Conservation (phyloP, 2,797 vertebrate species). For the Muscicapa comitata region DNA sequence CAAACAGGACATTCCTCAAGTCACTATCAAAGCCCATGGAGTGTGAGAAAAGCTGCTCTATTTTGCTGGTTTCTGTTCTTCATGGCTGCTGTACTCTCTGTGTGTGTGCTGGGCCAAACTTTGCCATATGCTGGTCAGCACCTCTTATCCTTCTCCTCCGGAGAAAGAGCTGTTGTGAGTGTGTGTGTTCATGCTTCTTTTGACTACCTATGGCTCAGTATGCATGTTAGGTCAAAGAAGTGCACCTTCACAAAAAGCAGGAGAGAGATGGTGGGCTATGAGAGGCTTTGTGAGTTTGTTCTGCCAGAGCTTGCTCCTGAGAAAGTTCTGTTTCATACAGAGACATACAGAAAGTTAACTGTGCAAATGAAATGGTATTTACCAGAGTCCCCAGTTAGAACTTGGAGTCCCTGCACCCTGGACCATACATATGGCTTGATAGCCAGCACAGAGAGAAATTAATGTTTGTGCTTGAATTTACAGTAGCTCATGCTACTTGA, state of each 20-base stretch:
- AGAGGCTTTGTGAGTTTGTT: not conserved
- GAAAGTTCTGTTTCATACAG: not conserved
- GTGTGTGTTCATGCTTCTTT: not conserved
- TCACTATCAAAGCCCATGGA: not conserved
- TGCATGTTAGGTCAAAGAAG: not conserved
- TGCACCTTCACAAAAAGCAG: not conserved
- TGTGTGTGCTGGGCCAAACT: not conserved
- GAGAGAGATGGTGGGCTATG: too few species aligned
- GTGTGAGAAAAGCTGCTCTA: not conserved
- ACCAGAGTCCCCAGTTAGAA: not conserved
- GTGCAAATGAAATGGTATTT: not conserved
- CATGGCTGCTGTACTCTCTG: not conserved
- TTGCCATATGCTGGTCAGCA: not conserved
- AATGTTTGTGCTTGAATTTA: not conserved
- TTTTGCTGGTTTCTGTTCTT: not conserved
- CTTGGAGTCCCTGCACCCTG: not conserved
- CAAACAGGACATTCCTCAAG: not conserved
- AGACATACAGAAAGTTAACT: not conserved
- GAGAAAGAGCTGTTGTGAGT: not conserved
- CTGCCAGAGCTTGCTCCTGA: not conserved
- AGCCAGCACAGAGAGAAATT: not conserved
- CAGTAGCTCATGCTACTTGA: not conserved
- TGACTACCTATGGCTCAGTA: not conserved
- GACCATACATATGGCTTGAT: not conserved
- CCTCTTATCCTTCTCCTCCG: not conserved